Percentiles rank a stretch among this genome's conserved stretches.
Evolutionary conservation across 2,113 vertebrate species (phyloP).

Genomic region (Rissa tridactyla): DNA sequence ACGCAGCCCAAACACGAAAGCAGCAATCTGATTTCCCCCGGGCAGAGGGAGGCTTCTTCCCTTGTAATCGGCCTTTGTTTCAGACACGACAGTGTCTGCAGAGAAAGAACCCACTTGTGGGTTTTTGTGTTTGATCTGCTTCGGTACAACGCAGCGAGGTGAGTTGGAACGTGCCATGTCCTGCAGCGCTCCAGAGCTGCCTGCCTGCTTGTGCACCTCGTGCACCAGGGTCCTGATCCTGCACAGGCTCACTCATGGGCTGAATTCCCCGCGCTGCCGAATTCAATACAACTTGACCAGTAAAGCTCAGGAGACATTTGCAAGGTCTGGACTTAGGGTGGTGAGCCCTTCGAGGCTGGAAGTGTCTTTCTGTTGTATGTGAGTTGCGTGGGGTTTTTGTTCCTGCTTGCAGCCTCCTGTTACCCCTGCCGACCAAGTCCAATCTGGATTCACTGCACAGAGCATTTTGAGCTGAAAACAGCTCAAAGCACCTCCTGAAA

Average conservation of each 20-base stretch:
- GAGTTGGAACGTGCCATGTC: neutral
- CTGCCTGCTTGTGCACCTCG: fast-evolving
- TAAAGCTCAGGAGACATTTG: neutral
- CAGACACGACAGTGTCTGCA: neutral
- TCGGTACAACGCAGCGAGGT: fast-evolving
- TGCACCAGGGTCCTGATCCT: neutral
- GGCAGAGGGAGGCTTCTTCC: neutral
- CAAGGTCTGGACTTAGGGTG: neutral
- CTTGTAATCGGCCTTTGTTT: neutral
- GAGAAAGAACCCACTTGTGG: neutral
- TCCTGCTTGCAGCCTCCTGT: neutral
- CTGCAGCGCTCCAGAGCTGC: fast-evolving
- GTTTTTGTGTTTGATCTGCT: neutral
- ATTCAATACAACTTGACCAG: neutral
- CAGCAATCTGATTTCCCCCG: neutral
- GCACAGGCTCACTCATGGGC: fast-evolving
- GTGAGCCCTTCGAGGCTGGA: neutral
- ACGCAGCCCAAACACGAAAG: neutral
- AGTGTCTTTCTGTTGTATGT: neutral
- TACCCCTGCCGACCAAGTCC: neutral
- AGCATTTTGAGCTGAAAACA: neutral
- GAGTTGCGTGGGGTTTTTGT: neutral
- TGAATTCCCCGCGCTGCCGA: neutral
- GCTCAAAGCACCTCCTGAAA: slow-evolving; percentile 22
- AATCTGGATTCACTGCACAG: neutral